Evolutionary conservation across 2,888 invertebrate species (phyloP), one percentile per base, ranked within the genome.

Genomic region (Ctenicera cuprea): DNA sequence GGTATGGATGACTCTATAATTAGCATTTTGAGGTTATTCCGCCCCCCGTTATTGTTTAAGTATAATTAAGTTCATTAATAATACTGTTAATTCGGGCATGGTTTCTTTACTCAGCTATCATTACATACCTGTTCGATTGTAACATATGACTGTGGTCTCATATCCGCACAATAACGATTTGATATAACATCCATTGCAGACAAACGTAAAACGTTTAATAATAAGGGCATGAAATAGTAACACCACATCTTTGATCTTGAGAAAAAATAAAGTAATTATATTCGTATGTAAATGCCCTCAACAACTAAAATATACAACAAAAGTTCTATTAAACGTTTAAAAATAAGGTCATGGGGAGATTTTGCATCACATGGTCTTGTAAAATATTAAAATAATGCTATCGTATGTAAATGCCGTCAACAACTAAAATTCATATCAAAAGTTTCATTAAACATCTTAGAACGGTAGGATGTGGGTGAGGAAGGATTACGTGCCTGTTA

Each of bases 111-210:
- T n/a, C n/a, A n/a, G n/a, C n/a, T n/a, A n/a, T n/a, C n/a, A n/a
- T 43, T 48, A 48, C 48, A 20, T 83, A 90, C 90, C 84, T 89
- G 89, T 61, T 89, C 89, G 76, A 90, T 87, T 80, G 89, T 88
- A 61, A 90, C 88, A 83, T 79, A 89, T 85, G 80, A 87, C 80
- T 89, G 88, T 0, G 90, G 90, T 37, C 89, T 89, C 74, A 89
- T 82, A 78, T 90, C 89, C 61, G 89, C 88, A 82, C 90, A 90
- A 79, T 89, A 89, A 76, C 87, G 88, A 52, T 71, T 71, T 9
- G 75, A 75, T 43, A 66, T 33, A 16, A 75, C 65, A 38, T 74
- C 71, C 48, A 38, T 48, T 18, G 9, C 41, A 1, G 57, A 64
- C 9, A 70, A 65, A 20, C 38, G 43, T 3, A 73, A 12, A 22